Evolutionary conservation across 2,888 invertebrate genomes (phyloP).

Genomic region (Aradus depressus): DNA sequence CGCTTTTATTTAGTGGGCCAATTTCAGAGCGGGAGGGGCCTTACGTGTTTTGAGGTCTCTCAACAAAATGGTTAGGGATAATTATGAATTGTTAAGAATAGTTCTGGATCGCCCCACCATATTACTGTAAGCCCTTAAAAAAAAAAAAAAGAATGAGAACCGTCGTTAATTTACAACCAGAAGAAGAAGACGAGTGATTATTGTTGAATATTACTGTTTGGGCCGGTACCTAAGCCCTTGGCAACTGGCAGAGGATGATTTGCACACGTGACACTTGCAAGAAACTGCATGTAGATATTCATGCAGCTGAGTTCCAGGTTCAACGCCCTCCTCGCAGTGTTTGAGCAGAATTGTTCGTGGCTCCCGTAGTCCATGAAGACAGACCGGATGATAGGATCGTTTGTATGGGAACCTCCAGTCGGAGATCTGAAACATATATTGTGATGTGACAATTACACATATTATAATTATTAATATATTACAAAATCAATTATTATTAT

Average conservation of each 20-base stretch:
- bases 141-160: no score
- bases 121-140: no score
- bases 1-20: no score
- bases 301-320: slow-evolving; percentile 56
- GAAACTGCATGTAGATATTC: slow-evolving; percentile 66
- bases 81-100: no score
- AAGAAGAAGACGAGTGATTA: slow-evolving; percentile 33
- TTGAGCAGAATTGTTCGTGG: slow-evolving; percentile 52
- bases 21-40: no score
- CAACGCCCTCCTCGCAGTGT: slow-evolving; percentile 63
- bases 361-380: slow-evolving; percentile 60
- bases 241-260: slow-evolving; percentile 57
- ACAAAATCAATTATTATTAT: no score
- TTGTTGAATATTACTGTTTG: slow-evolving; percentile 31
- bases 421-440: slow-evolving; percentile 47
- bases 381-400: slow-evolving; percentile 73
- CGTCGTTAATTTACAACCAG: no score
- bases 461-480: no score
- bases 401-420: slow-evolving; percentile 86
- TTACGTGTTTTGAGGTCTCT: no score
- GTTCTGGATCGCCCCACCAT: no score
- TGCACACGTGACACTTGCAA: slow-evolving; percentile 62
- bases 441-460: no score
- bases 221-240: slow-evolving; percentile 46
- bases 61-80: no score